Evolutionary conservation across 1,140 invertebrate species (phyloP).

Genomic region (Aphelinus certus): DNA sequence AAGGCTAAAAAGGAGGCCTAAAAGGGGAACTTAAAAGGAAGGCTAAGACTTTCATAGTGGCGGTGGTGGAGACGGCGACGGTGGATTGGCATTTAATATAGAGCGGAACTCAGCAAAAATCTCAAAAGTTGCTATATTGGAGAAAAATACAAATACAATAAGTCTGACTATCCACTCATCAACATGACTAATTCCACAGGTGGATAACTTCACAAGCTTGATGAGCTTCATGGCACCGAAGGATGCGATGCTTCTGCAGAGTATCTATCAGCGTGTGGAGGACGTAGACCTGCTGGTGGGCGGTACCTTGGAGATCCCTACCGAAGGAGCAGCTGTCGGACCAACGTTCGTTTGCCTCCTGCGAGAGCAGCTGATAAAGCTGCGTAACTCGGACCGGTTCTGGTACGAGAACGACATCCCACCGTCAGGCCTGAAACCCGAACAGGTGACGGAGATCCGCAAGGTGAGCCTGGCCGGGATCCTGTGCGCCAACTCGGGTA

Average conservation of each 20-base stretch:
- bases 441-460: constrained; percentile 88
- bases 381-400: constrained; percentile 87
- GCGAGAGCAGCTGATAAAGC: constrained; percentile 79
- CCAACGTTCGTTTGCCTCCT: constrained; percentile 88
- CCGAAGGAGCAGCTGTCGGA: constrained; percentile 82
- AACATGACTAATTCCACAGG: constrained; percentile 31
- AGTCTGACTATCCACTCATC: no score
- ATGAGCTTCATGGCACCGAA: constrained; percentile 70
- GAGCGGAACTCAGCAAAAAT: no score
- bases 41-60: no score
- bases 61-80: no score
- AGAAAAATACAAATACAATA: no score
- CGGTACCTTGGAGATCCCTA: constrained; percentile 83
- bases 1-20: no score
- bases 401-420: constrained; percentile 97
- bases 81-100: no score
- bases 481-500: constrained; percentile 81
- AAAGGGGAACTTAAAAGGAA: no score
- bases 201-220: constrained; percentile 73
- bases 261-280: constrained; percentile 76
- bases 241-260: constrained; percentile 69
- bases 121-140: no score
- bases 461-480: constrained; percentile 84
- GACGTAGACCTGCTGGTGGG: constrained; percentile 90
- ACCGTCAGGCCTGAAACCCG: constrained; percentile 81